Base-by-base conservation (phyloP, 2,888 invertebrate genomes). In the Caenorhabditis doughertyi region DNA sequence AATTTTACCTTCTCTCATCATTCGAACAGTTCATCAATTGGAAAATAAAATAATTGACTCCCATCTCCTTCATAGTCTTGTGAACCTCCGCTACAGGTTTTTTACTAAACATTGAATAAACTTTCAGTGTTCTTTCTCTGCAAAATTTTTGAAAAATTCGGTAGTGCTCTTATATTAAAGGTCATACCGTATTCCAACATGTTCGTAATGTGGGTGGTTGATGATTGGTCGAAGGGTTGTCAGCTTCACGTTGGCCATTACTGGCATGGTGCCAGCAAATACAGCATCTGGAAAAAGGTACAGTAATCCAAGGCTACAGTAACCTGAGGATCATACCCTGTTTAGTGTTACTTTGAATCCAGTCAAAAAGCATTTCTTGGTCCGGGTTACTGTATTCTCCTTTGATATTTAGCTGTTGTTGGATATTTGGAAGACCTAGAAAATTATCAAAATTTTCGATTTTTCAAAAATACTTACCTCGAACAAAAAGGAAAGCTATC, bases 161-260 rank as follows among this genome's bases (percentile, higher is more conserved):
- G 32, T 65, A 23, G 13, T 70, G 47, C n/a, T n/a, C n/a, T n/a
- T n/a, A n/a, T n/a, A n/a, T n/a, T n/a, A n/a, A n/a, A n/a, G n/a
- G n/a, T n/a, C n/a, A n/a, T 91, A 95, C 95, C 95, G 94, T 85
- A 96, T 94, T 67, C 94, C 95, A 35, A 94, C 93, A 92, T 95
- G 95, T 92, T 96, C 96, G 90, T 96, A 95, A 91, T 96, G 96
- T 0, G 96, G 96, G 92, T 96, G 96, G 84, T 96, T 95, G 0
- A 96, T 95, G 58, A 96, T 94, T 0, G 96, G 95, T 32, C 96
- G 93, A 8, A 94, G 93, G 0, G 96, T 95, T 13, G 95, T 94
- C 72, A 97, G 92, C 93, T 96, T 94, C 16, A 96, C 93, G 47
- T 95, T 95, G 11, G 96, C 96, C 94, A 95, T 95, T 0, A 96